Evolutionary conservation across 2,888 invertebrate species (phyloP).

Genomic region (Eledone cirrhosa): DNA sequence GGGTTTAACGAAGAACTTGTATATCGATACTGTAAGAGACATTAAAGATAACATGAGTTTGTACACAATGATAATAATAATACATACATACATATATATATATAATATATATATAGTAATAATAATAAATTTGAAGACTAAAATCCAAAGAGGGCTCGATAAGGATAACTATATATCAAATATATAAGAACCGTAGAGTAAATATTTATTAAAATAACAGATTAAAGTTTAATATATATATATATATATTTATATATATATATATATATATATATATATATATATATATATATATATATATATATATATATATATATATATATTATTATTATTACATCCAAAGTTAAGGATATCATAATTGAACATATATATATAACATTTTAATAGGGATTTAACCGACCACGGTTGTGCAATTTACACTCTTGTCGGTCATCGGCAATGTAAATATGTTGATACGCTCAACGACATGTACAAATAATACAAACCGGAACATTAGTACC

Average conservation of each 20-base stretch:
- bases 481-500: too few species aligned
- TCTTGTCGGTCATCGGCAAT: background rate
- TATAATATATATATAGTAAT: background rate
- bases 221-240: too few species aligned
- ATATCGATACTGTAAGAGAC: conserved; percentile 54
- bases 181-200: too few species aligned
- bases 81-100: too few species aligned
- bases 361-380: background rate
- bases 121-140: too few species aligned
- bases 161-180: too few species aligned
- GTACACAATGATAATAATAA: background rate
- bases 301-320: background rate
- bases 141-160: too few species aligned
- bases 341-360: background rate
- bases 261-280: background rate
- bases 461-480: too few species aligned
- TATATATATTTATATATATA: background rate
- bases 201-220: too few species aligned
- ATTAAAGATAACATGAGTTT: conserved; percentile 14
- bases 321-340: background rate
- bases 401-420: background rate
- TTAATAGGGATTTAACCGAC: too few species aligned
- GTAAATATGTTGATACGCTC: background rate
- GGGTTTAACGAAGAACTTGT: conserved; percentile 67
- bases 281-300: background rate